These are phyloP conservation scores for Xestia c-nigrum DNA, from an alignment of 2,888 invertebrate genomes.

Conservation along the genomic window DNA sequence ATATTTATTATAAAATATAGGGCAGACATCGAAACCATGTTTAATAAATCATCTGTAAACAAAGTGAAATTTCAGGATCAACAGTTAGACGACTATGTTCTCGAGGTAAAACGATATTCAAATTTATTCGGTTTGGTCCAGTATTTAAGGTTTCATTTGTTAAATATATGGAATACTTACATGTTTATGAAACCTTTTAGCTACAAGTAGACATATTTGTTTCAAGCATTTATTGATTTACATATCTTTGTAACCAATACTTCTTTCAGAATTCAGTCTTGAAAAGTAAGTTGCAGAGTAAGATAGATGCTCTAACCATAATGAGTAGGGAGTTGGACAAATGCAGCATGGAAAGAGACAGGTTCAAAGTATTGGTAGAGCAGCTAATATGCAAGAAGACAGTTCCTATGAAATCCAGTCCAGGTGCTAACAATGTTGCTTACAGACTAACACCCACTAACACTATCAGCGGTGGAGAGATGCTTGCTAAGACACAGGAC, in stretches of 20 bases:
- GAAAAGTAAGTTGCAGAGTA: constrained; percentile 94
- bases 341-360: constrained; percentile 94
- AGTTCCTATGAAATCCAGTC: constrained; percentile 65
- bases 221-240: background rate
- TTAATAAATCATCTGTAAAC: constrained; percentile 74
- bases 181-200: background rate
- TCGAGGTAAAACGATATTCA: constrained; percentile 80
- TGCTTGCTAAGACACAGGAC: constrained; percentile 91
- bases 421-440: constrained; percentile 73
- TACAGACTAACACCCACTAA: constrained; percentile 83
- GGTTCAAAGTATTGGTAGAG: constrained; percentile 95
- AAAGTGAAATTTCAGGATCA: constrained; percentile 87
- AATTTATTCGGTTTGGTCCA: background rate
- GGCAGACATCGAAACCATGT: constrained; percentile 70
- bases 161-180: background rate
- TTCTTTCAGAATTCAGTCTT: constrained; percentile 90
- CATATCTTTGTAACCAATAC: background rate
- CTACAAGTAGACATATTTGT: background rate
- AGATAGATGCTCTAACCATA: constrained; percentile 95
- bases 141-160: background rate
- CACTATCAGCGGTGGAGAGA: constrained; percentile 89
- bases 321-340: constrained; percentile 94
- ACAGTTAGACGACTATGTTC: constrained; percentile 86
- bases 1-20: constrained; percentile 8
- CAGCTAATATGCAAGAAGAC: constrained; percentile 91